phyloP scores from a whole-genome alignment of 2,797 vertebrate species.

The Syngnathus rostellatus region DNA sequence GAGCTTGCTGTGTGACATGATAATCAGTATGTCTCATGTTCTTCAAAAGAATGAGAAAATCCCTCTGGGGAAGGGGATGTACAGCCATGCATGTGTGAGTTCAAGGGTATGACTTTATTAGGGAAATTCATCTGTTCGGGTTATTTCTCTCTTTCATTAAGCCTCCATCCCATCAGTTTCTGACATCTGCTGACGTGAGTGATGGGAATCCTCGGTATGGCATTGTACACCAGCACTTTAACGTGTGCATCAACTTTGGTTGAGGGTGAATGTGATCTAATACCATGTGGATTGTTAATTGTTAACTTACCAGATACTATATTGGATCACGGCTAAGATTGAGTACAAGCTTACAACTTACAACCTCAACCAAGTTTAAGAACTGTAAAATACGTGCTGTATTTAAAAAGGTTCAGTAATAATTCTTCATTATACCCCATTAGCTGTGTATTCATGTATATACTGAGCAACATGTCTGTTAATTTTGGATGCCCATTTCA shows the following conservation, averaged over 20 bases:
- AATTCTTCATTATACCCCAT: neutral
- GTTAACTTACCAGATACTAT: neutral
- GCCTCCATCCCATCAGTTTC: neutral
- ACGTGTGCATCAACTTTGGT: neutral
- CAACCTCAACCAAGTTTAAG: neutral
- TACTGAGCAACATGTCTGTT: neutral
- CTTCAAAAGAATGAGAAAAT: neutral
- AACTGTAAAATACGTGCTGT: neutral
- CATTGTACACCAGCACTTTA: neutral
- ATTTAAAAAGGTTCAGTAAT: neutral
- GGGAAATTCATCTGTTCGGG: neutral
- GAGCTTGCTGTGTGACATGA: slow-evolving; percentile 26
- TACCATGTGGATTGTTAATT: neutral
- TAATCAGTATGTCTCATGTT: slow-evolving; percentile 38
- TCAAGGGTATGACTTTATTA: slow-evolving; percentile 5
- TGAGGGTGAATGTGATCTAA: neutral
- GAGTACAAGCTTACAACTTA: neutral
- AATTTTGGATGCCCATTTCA: neutral
- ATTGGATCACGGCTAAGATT: neutral
- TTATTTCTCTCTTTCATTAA: slow-evolving; percentile 5
- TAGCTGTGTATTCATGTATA: neutral
- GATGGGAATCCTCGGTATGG: neutral
- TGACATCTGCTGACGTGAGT: neutral
- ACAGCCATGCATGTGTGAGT: neutral
- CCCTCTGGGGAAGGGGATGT: neutral